phyloP scores from a whole-genome alignment of 1,140 invertebrate species.

The Panagrolaimus sp. region DNA sequence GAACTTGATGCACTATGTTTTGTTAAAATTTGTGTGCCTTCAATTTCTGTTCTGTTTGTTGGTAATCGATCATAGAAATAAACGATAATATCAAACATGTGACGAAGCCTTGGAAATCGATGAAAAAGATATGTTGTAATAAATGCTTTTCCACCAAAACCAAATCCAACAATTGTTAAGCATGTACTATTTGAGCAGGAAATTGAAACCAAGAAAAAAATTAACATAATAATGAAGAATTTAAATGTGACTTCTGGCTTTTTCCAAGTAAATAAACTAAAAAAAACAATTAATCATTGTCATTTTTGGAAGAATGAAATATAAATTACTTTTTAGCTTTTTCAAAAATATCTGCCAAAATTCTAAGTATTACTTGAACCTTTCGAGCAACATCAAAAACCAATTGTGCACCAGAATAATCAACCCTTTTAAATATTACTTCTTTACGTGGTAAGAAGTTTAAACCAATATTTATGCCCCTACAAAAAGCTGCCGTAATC shows the following conservation, averaged over 20 bases:
- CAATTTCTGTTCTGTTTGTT: background rate
- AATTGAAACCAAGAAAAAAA: slow-evolving; percentile 39
- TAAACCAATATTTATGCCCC: slow-evolving; percentile 49
- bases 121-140: slow-evolving; percentile 52
- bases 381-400: slow-evolving; percentile 49
- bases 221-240: slow-evolving; percentile 32
- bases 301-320: slow-evolving; percentile 14
- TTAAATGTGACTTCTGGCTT: slow-evolving; percentile 41
- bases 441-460: slow-evolving; percentile 44
- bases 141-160: slow-evolving; percentile 45
- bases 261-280: slow-evolving; percentile 47
- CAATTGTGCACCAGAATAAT: slow-evolving; percentile 50
- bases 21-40: background rate
- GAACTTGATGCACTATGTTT: background rate
- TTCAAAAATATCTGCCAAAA: slow-evolving; percentile 49
- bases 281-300: slow-evolving; percentile 1
- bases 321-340: slow-evolving; percentile 32
- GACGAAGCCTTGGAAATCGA: slow-evolving; percentile 43
- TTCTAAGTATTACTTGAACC: slow-evolving; percentile 40
- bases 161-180: slow-evolving; percentile 36
- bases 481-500: slow-evolving; percentile 20
- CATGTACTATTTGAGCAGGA: slow-evolving; percentile 26
- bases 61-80: slow-evolving; percentile 52
- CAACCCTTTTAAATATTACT: slow-evolving; percentile 39
- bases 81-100: slow-evolving; percentile 44